A percentile compares a stretch with the other conserved stretches of the same genome.
Conservation (phyloP, 2,113 vertebrate genomes). For the Malurus cyaneus region DNA sequence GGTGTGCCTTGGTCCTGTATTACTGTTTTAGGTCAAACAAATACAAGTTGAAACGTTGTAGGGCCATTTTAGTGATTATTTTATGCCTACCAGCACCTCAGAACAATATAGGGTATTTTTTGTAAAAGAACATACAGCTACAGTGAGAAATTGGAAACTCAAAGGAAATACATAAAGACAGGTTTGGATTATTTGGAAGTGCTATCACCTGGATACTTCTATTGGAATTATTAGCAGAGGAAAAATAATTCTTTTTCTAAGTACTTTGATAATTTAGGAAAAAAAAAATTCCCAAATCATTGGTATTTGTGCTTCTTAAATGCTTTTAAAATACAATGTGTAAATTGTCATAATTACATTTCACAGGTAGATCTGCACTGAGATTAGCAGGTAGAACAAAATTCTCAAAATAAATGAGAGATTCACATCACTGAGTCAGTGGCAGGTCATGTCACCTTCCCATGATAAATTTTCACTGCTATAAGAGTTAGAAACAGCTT, state of each 20-base stretch:
- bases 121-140: background rate
- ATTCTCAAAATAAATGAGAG: background rate
- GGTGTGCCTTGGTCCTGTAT: background rate
- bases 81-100: background rate
- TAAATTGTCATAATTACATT: background rate
- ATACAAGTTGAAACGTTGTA: background rate
- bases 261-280: background rate
- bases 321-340: background rate
- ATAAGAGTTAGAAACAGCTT: background rate
- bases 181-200: background rate
- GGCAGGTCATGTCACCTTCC: background rate
- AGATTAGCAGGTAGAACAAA: background rate
- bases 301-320: background rate
- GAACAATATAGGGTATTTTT: background rate
- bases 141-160: background rate
- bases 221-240: background rate
- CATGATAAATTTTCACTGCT: background rate
- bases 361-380: background rate
- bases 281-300: background rate
- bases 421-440: background rate
- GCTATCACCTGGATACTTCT: background rate
- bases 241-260: background rate
- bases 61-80: background rate
- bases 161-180: background rate
- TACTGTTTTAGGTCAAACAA: background rate